Evolutionary conservation across 2,113 vertebrate genomes (phyloP).

Genomic region (Neofelis nebulosa): DNA sequence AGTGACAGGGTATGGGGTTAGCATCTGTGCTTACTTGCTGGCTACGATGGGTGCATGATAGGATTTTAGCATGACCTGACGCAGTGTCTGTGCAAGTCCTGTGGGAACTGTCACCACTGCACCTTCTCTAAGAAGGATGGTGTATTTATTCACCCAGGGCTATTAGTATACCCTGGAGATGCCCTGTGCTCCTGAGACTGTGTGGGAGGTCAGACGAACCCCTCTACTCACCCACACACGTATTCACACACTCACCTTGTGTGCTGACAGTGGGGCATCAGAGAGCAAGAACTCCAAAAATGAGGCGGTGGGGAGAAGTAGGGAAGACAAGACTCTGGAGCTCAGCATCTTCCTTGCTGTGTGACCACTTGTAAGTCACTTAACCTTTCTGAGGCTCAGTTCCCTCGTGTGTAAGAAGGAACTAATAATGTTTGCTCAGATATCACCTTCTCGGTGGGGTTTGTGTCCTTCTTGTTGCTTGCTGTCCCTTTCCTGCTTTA

Average conservation of each 20-base stretch:
- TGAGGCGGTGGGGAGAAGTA: rapidly evolving
- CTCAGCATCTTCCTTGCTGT: rapidly evolving
- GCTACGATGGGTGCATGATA: rapidly evolving
- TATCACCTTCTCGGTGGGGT: background rate
- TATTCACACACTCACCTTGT: rapidly evolving
- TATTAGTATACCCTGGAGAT: rapidly evolving
- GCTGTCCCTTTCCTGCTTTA: rapidly evolving
- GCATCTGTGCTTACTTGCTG: background rate
- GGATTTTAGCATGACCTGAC: background rate
- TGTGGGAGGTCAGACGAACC: background rate
- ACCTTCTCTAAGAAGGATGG: background rate
- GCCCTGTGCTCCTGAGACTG: background rate
- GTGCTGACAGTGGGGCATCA: background rate
- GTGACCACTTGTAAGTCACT: background rate
- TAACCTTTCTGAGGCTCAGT: background rate
- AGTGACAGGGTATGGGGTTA: rapidly evolving
- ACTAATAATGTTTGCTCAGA: rapidly evolving
- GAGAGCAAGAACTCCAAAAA: background rate
- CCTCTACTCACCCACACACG: rapidly evolving
- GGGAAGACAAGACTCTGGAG: background rate
- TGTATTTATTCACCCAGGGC: rapidly evolving
- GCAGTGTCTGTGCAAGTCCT: no score
- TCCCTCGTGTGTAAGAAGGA: background rate
- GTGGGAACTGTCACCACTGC: rapidly evolving
- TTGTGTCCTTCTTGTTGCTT: rapidly evolving